Evolutionary conservation across 2,888 invertebrate species (phyloP), one percentile per base, ranked within the genome.

Genomic region (Coenonympha arcania): DNA sequence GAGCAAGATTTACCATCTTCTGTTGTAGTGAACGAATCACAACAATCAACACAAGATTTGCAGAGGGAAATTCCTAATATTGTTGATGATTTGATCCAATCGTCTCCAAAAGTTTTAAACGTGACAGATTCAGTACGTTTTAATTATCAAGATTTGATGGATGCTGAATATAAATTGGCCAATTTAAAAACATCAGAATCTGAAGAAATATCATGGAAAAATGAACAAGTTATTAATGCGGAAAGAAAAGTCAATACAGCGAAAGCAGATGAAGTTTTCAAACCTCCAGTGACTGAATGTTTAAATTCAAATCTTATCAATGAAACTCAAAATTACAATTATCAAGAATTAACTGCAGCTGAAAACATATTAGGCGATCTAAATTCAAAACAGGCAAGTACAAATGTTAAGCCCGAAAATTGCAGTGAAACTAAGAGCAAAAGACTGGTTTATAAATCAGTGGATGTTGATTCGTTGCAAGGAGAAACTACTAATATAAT

Each of bases 121-220:
- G 20, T 16, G 16, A 30, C 37, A 8, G 13, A 28, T 6, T 6
- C 33, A 16, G 20, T 31, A 9, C 53, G 2, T 26, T 56, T 49
- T n/a, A 52, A 55, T 48, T 64, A 73, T 52, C 62, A 65, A 46
- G 68, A 71, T 40, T 57, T 71, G 20, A 59, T 54, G 13, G 69
- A 74, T 48, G 68, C 71, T 44, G 73, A 76, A 65, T 45, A 50
- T 19, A 52, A 52, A 3, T 60, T 65, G 42, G 65, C 62, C 13
- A 6, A 42, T 13, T 22, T 48, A 18, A 20, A 33, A 8, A 39
- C 45, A 6, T 8, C 13, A 6, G 22, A 31, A 15, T 36, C 34
- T 30, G 15, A 4, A 11, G 26, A n/a, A 4, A 26, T 43, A 18
- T 6, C 9, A 18, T n/a, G n/a, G n/a, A n/a, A n/a, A n/a, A n/a